Percentiles rank a stretch among this genome's conserved stretches.
These are phyloP conservation scores for Anthrax anthrax DNA, from an alignment of 2,888 invertebrate species.

Conservation along the genomic window DNA sequence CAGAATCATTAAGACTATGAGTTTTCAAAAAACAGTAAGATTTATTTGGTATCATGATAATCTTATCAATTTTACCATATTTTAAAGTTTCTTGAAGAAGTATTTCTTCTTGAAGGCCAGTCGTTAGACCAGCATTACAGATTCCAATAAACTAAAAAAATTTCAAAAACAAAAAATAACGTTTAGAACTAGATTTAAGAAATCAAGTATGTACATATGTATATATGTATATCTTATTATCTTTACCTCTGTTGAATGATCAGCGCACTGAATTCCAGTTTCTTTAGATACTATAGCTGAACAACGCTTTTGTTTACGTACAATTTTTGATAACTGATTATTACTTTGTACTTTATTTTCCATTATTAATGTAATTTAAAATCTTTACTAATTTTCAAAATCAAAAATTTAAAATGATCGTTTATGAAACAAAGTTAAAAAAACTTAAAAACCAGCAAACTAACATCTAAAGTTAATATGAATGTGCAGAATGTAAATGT, in stretches of 20 bases:
- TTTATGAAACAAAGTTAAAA: too few species aligned
- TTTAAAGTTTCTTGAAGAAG: constrained; percentile 40
- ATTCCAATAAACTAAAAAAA: constrained; percentile 35
- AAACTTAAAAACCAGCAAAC: too few species aligned
- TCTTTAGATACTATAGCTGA: constrained; percentile 35
- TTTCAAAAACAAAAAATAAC: too few species aligned
- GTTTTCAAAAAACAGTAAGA: constrained; percentile 68
- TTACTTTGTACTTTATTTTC: constrained; percentile 13
- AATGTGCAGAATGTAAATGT: too few species aligned
- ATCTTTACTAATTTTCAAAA: too few species aligned
- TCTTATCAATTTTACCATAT: constrained; percentile 41
- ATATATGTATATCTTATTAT: background rate
- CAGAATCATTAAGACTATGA: constrained; percentile 36
- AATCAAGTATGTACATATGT: too few species aligned
- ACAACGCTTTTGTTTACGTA: constrained; percentile 35
- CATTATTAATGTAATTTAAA: too few species aligned
- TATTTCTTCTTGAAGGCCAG: constrained; percentile 53
- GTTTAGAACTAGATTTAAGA: too few species aligned
- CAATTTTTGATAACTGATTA: constrained; percentile 25
- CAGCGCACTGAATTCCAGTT: constrained; percentile 27
- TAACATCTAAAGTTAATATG: too few species aligned
- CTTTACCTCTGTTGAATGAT: constrained; percentile 28
- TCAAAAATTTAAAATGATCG: too few species aligned
- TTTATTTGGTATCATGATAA: constrained; percentile 62
- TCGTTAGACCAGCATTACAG: constrained; percentile 79